Evolutionary conservation across 37 sponge, comb jelly and placozoan genomes (phyloP), one percentile per base, ranked within the genome.

Genomic region (Spongilla lacustris): DNA sequence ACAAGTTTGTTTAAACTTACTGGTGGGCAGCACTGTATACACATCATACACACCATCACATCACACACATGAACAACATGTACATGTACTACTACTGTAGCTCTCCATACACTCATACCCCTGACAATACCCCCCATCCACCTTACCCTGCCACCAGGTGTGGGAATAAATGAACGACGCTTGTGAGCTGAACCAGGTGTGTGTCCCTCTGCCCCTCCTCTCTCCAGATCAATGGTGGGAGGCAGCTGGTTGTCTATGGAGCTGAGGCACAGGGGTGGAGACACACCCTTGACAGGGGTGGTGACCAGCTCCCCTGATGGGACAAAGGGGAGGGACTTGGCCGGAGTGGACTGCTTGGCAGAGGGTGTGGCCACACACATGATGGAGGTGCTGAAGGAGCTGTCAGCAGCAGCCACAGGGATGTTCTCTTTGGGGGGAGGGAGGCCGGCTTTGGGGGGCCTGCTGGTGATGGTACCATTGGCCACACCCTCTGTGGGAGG

Each of bases 121-220:
- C n/a, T n/a, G n/a, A n/a, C n/a, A n/a, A n/a, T n/a, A n/a, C n/a
- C n/a, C 9, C 32, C 11, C 32, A 73, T 24, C 14, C 21, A 2
- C 26, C 76, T 76, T 33, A 76, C 76, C 76, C 22, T 31, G 9
- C 33, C 76, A 34, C 76, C 76, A 76, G 34, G 76, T 26, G 37
- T 36, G 3, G 76, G 76, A n/a, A 76, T 76, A 13, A 36, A 36
- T 6, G 76, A 76, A 41, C 76, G 76, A 28, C 76, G 24, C 37
- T 41, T 76, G 34, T 33, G 76, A n/a, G 22, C 37, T 26, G 76
- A 25, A 6, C 25, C n/a, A 11, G 37, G 34, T 8, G 76, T 25
- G 2, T 36, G 5, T 29, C 17, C n/a, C n/a, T n/a, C 14, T 5
- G 23, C 76, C 34, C 4, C 76, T 24, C 37, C 37, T 72, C 31